These are phyloP conservation scores for Byasa hedistus DNA, from an alignment of 2,888 invertebrate species.

Conservation along the genomic window DNA sequence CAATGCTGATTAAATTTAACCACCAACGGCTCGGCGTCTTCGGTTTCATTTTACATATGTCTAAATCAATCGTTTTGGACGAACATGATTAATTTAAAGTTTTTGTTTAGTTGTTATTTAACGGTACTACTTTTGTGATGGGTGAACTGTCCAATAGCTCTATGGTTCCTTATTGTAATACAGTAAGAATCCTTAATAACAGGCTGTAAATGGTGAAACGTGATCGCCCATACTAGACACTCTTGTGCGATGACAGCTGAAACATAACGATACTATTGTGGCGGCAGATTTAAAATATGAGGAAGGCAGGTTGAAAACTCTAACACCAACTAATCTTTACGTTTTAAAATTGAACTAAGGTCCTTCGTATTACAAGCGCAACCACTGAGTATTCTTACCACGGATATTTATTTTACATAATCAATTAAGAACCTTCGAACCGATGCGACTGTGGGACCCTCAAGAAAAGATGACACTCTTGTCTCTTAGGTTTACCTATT, in stretches of 20 bases:
- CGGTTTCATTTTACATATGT: constrained; percentile 22
- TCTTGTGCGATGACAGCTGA: no score
- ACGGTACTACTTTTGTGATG: constrained; percentile 8
- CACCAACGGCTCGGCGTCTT: constrained; percentile 5
- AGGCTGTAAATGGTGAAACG: no score
- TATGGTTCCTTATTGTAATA: constrained; percentile 15
- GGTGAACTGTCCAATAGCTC: neutral
- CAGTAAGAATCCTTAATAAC: neutral
- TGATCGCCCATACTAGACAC: no score
- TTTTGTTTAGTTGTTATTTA: constrained; percentile 13
- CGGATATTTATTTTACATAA: neutral
- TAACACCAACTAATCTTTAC: no score
- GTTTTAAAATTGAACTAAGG: no score
- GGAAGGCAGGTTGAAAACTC: no score
- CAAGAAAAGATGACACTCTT: neutral
- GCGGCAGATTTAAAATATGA: no score
- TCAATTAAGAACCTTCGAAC: neutral
- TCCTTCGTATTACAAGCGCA: no score
- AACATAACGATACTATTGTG: no score
- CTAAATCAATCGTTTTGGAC: constrained; percentile 27
- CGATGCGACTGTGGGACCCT: neutral
- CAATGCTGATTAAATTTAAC: constrained; percentile 23
- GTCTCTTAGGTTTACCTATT: neutral
- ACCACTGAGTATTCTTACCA: neutral
- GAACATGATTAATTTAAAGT: constrained; percentile 26